Evolutionary conservation across 2,888 invertebrate genomes (phyloP).

Genomic region (Leptopilina syphax): DNA sequence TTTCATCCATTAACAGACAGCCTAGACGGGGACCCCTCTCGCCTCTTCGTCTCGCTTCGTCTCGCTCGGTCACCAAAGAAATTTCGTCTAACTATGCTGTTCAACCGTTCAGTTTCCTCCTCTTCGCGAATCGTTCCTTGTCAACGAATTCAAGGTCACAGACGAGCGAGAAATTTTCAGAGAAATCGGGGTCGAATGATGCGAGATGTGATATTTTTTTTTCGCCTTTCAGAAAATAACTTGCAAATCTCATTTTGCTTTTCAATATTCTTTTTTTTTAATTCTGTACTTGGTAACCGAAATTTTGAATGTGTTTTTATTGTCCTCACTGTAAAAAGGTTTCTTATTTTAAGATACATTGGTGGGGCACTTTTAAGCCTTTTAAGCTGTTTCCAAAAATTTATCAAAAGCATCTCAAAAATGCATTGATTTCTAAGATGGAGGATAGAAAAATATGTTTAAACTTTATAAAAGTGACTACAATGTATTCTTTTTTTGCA

Average conservation of each 20-base stretch:
- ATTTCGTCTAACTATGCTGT: slow-evolving; percentile 53
- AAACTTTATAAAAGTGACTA: too few relatives aligned
- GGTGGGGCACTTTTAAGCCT: too few relatives aligned
- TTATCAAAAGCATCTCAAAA: too few relatives aligned
- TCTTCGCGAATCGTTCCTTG: slow-evolving; percentile 49
- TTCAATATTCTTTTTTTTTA: too few relatives aligned
- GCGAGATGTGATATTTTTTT: not conserved
- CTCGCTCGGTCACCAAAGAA: slow-evolving; percentile 54
- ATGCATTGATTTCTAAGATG: too few relatives aligned
- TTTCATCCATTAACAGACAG: slow-evolving; percentile 61
- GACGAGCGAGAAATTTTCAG: slow-evolving; percentile 17
- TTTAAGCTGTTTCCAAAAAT: too few relatives aligned
- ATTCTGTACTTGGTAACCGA: too few relatives aligned
- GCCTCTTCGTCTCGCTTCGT: slow-evolving; percentile 12
- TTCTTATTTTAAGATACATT: too few relatives aligned
- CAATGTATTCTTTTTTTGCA: too few relatives aligned
- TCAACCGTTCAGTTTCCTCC: slow-evolving; percentile 34
- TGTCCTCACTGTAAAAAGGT: too few relatives aligned
- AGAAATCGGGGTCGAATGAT: slow-evolving; percentile 39
- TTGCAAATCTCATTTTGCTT: not conserved
- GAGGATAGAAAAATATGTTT: too few relatives aligned
- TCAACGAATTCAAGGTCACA: slow-evolving; percentile 54
- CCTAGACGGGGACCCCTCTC: slow-evolving; percentile 46
- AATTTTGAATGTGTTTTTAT: too few relatives aligned
- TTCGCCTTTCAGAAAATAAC: not conserved